Percentiles rank a stretch among this genome's conserved stretches.
These are phyloP conservation scores for Ornithorhynchus anatinus DNA, from an alignment of 2,113 vertebrate species.

Conservation along the genomic window DNA sequence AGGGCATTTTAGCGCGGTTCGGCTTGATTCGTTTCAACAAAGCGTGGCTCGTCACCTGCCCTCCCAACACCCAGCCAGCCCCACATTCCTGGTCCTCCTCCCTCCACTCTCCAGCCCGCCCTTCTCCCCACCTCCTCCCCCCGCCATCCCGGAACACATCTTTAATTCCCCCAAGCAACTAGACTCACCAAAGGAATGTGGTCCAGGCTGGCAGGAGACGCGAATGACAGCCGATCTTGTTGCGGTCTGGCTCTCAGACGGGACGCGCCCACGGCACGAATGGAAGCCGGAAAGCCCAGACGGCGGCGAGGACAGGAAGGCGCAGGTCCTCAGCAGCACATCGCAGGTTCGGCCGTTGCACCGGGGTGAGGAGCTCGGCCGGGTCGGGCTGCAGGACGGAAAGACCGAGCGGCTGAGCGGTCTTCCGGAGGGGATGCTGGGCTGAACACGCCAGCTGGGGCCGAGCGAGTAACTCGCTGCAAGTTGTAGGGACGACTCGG, in stretches of 20 bases:
- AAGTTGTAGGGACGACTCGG: background rate
- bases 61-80: too few relatives aligned
- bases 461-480: background rate
- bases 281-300: too few relatives aligned
- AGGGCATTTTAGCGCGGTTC: background rate
- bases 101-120: too few relatives aligned
- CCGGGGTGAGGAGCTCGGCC: background rate
- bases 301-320: background rate
- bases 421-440: background rate
- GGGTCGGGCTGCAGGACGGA: background rate
- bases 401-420: background rate
- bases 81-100: too few relatives aligned
- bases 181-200: slow-evolving; percentile 51
- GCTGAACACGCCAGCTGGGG: background rate
- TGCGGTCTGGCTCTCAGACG: background rate
- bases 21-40: background rate
- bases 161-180: background rate
- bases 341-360: background rate
- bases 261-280: slow-evolving; percentile 6
- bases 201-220: background rate
- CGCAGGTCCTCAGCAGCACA: background rate
- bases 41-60: too few relatives aligned
- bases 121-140: slow-evolving; percentile 7
- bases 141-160: background rate
- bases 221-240: slow-evolving; percentile 28